Base-by-base conservation (phyloP, 2,797 vertebrate species). In the Uromys caudimaculatus region DNA sequence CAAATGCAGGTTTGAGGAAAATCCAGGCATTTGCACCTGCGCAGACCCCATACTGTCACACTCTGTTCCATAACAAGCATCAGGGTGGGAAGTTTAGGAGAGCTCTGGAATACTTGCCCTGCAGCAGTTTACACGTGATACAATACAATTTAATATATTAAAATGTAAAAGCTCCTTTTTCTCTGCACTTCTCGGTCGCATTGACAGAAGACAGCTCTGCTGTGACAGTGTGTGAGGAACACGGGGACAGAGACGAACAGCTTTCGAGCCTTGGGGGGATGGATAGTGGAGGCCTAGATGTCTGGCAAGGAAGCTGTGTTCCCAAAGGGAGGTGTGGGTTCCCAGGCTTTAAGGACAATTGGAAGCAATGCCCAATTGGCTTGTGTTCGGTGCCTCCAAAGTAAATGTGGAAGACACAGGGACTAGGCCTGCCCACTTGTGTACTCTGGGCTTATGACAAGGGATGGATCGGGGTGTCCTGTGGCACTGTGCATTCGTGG, bases 231-330 rank as follows among this genome's bases (percentile, higher is more conserved):
- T 6, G 62, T 44, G n/a, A 71, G 81, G 19, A 67, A 29, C n/a
- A 60, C 89, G 58, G 35, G 23, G 73, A 29, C 77, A 81, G 93
- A 95, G 58, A 82, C 58, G 41, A 96, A 88, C 44, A 95, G 94
- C 41, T 91, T 73, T 87, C 67, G 24, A 82, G 11, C 50, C 50
- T 35, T 21, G 19, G 7, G 13, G 16, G 75, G 19, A 71, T 71
- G n/a, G 83, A 73, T 24, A 41, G 67, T 29, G 35, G 50, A 58
- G 47, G 69, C 67, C 76, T 73, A 64, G 35, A 24, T 0, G 13
- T 10, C 50, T 10, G 52, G 38, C 38, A 41, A 92, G 56, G 62
- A 91, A 95, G 58, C 13, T 62, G 56, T 6, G 27, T 14, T 58
- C 76, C 12, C 35, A 47, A 35, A 73, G 5, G 23, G 2, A 85